phyloP scores from a whole-genome alignment of 2,113 vertebrate species.

The Odobenus rosmarus region DNA sequence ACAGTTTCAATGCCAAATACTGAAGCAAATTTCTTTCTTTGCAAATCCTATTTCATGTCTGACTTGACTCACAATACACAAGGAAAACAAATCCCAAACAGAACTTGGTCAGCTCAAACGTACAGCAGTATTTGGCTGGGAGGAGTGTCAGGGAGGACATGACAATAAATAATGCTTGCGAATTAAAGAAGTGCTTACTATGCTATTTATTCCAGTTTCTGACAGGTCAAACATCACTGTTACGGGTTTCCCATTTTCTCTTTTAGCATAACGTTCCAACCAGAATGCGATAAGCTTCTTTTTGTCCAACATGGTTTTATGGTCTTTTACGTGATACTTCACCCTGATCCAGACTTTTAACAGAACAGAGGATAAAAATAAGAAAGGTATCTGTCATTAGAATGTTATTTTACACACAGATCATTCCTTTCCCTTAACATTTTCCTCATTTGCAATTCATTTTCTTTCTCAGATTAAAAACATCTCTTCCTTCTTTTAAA shows the following conservation, averaged over 20 bases:
- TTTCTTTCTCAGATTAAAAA: conserved; percentile 57
- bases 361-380: conserved; percentile 53
- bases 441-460: conserved; percentile 32
- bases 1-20: neutral
- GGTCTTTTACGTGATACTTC: conserved; percentile 93
- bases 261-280: conserved; percentile 95
- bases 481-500: conserved; percentile 8
- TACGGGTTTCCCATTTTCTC: conserved; percentile 95
- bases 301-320: conserved; percentile 93
- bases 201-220: conserved; percentile 94
- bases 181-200: conserved; percentile 89
- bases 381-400: conserved; percentile 28
- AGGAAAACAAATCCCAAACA: neutral
- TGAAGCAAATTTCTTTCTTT: conserved; percentile 23
- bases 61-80: conserved; percentile 5
- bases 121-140: neutral
- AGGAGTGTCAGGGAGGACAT: neutral
- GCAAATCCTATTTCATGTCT: neutral
- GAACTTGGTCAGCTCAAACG: neutral
- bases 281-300: conserved; percentile 98
- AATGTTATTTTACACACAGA: neutral
- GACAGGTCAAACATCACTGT: conserved; percentile 98
- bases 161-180: neutral
- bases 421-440: conserved; percentile 17
- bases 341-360: conserved; percentile 96